Evolutionary conservation across 2,113 vertebrate species (phyloP).

Genomic region (Catharus fuscescens): DNA sequence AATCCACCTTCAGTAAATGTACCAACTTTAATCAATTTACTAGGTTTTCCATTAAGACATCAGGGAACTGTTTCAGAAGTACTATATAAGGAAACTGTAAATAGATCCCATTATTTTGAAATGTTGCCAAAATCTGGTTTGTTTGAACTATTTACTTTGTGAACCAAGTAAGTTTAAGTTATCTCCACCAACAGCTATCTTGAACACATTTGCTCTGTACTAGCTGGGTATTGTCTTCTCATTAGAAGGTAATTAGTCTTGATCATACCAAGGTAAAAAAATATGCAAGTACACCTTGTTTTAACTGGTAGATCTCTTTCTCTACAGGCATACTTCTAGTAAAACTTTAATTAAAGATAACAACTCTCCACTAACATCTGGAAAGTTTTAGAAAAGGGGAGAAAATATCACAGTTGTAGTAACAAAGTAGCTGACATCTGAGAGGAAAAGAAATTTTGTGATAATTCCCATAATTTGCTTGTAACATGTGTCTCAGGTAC

Average conservation of each 20-base stretch:
- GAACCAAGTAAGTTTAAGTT: background rate
- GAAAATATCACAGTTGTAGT: background rate
- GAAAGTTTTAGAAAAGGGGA: background rate
- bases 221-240: background rate
- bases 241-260: background rate
- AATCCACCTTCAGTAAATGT: background rate
- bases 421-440: background rate
- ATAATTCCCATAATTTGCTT: background rate
- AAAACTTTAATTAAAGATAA: background rate
- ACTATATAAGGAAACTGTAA: background rate
- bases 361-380: background rate
- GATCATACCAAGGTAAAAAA: background rate
- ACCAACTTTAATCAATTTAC: background rate
- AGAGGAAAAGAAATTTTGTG: background rate
- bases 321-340: background rate
- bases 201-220: background rate
- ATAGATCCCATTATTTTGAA: background rate
- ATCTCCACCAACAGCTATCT: background rate
- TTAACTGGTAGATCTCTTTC: background rate
- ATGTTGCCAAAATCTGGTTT: background rate
- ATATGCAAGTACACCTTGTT: background rate
- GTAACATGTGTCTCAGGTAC: background rate
- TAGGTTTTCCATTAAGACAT: background rate
- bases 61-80: background rate
- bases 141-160: background rate